Evolutionary conservation across 1,140 invertebrate species (phyloP), one percentile per base, ranked within the genome.

Genomic region (Trachymyrmex septentrionalis): DNA sequence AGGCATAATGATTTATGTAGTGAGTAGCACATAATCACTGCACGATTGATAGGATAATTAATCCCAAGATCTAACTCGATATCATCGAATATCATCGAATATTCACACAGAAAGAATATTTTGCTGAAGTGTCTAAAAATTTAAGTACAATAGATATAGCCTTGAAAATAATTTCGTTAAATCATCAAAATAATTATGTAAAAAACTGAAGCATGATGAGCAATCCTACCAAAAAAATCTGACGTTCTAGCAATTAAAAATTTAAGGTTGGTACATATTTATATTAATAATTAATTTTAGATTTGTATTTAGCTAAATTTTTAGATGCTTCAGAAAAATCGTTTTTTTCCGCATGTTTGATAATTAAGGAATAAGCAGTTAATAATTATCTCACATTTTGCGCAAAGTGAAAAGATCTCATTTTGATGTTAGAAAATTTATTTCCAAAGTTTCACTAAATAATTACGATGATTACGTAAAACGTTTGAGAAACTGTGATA

Each of bases 281-380:
- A 38, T 38, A 6, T 38, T 38, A 5, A 38, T 9, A 38, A 9
- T 38, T 38, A 38, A 38, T 38, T 38, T 38, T 9, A 7, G 34
- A 38, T 38, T 7, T 38, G 7, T 38, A 38, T 38, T 38, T 38
- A 38, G 34, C 7, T 38, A 38, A 38, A 38, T 38, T 38, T 38
- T 38, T 38, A 38, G 34, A 38, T 38, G 7, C 6, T 38, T 38
- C 34, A 38, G 34, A 38, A 38, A 38, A 38, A 38, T 38, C 1
- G 7, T 38, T 38, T 38, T 38, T 9, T 38, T 38, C 34, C 34
- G 7, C 27, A 34, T 16, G 27, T 16, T 1, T 5, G 27, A 24
- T 24, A 16, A 80, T 80, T 66, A 34, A 30, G n/a, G 19, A 24
- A 63, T 16, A 77, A 77, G 75, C 21, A 38, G 34, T 38, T 57